phyloP scores from a whole-genome alignment of 2,888 invertebrate species.

The Pseudococcus jackbeardsleyi region DNA sequence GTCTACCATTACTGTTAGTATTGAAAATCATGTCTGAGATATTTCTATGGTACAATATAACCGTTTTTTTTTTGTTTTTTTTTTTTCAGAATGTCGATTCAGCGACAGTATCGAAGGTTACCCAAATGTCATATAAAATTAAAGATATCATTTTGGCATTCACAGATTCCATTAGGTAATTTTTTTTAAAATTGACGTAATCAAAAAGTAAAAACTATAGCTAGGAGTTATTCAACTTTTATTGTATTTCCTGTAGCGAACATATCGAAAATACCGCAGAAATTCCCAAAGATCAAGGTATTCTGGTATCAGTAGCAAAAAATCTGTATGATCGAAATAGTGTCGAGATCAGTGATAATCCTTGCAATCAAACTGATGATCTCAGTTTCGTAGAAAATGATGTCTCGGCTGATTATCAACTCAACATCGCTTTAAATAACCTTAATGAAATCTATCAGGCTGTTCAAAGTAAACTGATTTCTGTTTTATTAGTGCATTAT shows the following conservation, averaged over 20 bases:
- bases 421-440: conserved; percentile 57
- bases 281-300: conserved; percentile 7
- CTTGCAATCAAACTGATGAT: background rate
- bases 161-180: conserved; percentile 15
- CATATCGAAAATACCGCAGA: background rate
- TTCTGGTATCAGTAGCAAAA: background rate
- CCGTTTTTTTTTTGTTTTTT: background rate
- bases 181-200: background rate
- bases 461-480: conserved; percentile 46
- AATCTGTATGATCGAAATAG: background rate
- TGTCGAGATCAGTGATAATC: background rate
- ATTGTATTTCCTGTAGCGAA: background rate
- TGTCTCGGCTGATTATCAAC: conserved; percentile 48
- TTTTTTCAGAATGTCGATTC: conserved; percentile 58
- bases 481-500: background rate
- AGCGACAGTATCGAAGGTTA: conserved; percentile 49
- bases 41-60: background rate
- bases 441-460: conserved; percentile 54
- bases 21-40: background rate
- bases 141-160: conserved; percentile 36
- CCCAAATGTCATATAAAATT: conserved; percentile 54
- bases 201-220: too few relatives aligned
- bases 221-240: background rate
- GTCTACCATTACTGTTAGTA: conserved; percentile 46
- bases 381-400: conserved; percentile 23